Base-by-base conservation (phyloP, 1,140 invertebrate genomes). In the Bombus fervidus region DNA sequence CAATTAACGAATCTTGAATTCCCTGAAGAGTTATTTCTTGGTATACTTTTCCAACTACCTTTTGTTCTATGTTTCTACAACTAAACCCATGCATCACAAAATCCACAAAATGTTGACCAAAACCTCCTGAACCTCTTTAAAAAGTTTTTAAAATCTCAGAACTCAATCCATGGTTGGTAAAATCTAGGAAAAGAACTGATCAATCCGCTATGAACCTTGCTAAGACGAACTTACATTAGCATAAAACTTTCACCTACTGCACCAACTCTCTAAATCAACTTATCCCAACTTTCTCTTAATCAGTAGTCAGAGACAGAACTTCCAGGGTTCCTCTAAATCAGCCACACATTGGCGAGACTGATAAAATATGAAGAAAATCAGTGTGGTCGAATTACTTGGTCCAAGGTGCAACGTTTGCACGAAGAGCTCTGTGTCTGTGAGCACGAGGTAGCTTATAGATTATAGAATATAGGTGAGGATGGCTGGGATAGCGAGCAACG, bases 401-500 rank as follows among this genome's bases (percentile, higher is more conserved):
- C 1, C 18, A 25, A 3, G 37, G 13, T 62, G 25, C 59, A 13
- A 25, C 59, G n/a, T 68, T 47, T 18, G 15, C 28, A n/a, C 1
- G 39, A 73, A n/a, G 25, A n/a, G 1, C 31, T 25, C 22, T 3
- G 25, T 73, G 41, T 15, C 1, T 47, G 31, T 37, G n/a, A 18
- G 34, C 25, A 72, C 53, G 59, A 12, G 10, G 59, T 9, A 78
- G 77, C 66, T 85, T 85, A 73, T 85, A 85, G 83, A 85, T 85
- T 80, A 85, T 85, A 64, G 83, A 80, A 85, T 85, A 80, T 88
- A 75, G 77, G 73, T 76, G 85, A 82, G 80, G 83, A 86, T 80
- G 71, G 81, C 87, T 81, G 85, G 64, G 87, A 57, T 79, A 59
- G n/a, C 82, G 53, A 92, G 93, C 91, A 88, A 92, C 92, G 94